Evolutionary conservation across 1,140 invertebrate species (phyloP).

Genomic region (Reticulitermes speratus): DNA sequence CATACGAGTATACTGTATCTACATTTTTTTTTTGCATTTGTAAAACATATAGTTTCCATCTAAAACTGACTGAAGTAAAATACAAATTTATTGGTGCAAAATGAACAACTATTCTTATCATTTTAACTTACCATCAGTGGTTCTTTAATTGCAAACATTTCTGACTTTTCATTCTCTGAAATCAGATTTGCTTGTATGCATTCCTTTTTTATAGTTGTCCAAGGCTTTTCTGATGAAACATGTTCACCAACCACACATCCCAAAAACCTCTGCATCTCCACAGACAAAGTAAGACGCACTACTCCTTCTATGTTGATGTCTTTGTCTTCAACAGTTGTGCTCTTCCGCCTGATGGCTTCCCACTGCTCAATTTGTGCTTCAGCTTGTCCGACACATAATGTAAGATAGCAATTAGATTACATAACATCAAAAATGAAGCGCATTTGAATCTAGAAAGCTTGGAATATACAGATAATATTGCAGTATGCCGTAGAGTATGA

Average conservation of each 20-base stretch:
- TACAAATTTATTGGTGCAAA: too few relatives aligned
- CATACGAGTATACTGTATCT: too few relatives aligned
- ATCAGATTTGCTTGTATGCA: slow-evolving; percentile 58
- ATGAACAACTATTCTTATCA: too few relatives aligned
- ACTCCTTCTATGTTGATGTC: slow-evolving; percentile 53
- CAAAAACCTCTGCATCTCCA: slow-evolving; percentile 51
- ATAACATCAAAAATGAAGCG: too few relatives aligned
- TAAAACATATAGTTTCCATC: too few relatives aligned
- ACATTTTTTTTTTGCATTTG: too few relatives aligned
- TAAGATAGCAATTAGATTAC: too few relatives aligned
- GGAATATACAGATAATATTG: too few relatives aligned
- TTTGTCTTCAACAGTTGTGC: slow-evolving; percentile 39
- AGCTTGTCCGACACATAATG: not conserved
- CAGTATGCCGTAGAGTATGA: too few relatives aligned
- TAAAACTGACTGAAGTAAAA: too few relatives aligned
- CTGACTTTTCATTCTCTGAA: slow-evolving; percentile 48
- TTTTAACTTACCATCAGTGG: slow-evolving; percentile 45
- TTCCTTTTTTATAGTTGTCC: slow-evolving; percentile 63
- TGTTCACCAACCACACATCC: slow-evolving; percentile 53
- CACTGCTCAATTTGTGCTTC: slow-evolving; percentile 9
- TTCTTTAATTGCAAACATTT: slow-evolving; percentile 55
- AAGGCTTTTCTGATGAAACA: slow-evolving; percentile 70
- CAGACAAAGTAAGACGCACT: slow-evolving; percentile 43
- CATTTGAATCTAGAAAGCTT: too few relatives aligned
- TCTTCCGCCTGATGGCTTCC: not conserved